Conservation (phyloP, 2,797 vertebrate genomes). For the Argyrosomus regius region DNA sequence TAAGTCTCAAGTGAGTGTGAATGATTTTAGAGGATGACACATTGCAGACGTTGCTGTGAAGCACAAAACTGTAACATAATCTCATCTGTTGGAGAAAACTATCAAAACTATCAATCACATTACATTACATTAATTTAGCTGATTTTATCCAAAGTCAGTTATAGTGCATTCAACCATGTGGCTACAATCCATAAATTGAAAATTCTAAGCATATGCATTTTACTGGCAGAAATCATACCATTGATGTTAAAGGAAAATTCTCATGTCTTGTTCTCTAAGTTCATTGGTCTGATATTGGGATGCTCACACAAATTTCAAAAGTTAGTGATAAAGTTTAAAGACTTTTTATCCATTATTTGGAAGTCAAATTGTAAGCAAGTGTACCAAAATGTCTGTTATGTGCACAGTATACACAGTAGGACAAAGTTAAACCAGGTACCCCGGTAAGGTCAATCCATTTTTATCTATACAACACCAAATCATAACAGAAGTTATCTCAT, state of each 20-base stretch:
- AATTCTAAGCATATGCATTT: too few relatives aligned
- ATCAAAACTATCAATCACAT: neutral
- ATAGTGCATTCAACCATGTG: too few relatives aligned
- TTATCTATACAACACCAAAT: too few relatives aligned
- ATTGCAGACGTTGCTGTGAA: neutral
- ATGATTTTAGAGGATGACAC: neutral
- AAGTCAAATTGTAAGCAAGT: neutral
- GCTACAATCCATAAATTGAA: too few relatives aligned
- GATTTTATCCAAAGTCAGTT: too few relatives aligned
- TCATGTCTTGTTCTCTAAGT: neutral
- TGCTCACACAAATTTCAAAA: neutral
- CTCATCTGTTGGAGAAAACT: neutral
- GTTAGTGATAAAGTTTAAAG: neutral
- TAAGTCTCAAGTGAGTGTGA: constrained; percentile 50
- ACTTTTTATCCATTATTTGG: neutral
- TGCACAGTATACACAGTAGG: neutral
- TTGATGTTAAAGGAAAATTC: neutral
- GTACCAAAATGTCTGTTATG: neutral
- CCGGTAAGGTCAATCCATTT: neutral
- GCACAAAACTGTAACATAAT: neutral
- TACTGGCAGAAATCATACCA: too few relatives aligned
- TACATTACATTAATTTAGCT: too few relatives aligned
- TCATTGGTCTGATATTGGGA: neutral
- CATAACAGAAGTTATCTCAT: too few relatives aligned
- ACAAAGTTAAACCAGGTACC: neutral